phyloP scores from a whole-genome alignment of 2,113 vertebrate genomes.

The Ageneiosus marmoratus region DNA sequence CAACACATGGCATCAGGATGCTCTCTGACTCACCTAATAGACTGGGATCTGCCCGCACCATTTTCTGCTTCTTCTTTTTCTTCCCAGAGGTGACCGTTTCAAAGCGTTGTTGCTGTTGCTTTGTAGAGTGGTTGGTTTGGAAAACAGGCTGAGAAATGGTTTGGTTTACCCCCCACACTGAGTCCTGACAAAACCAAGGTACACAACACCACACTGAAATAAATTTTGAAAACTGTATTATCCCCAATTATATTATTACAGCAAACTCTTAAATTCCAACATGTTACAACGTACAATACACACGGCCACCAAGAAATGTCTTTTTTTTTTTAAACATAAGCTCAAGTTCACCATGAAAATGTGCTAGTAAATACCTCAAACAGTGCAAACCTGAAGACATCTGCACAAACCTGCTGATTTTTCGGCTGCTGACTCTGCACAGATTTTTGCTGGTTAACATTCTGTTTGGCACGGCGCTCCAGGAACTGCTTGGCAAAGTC shows the following conservation, averaged over 20 bases:
- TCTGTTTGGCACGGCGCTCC: slow-evolving; percentile 99
- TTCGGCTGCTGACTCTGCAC: slow-evolving; percentile 76
- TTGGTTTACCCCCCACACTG: slow-evolving; percentile 87
- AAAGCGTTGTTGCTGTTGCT: slow-evolving; percentile 82
- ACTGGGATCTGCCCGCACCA: slow-evolving; percentile 98
- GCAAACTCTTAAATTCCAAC: not conserved
- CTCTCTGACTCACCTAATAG: slow-evolving; percentile 81
- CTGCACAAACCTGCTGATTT: slow-evolving; percentile 53
- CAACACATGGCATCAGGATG: not conserved
- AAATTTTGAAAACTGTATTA: not conserved
- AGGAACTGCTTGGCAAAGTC: slow-evolving; percentile 99
- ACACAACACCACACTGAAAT: not conserved
- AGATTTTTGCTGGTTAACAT: slow-evolving; percentile 85
- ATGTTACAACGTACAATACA: too few relatives aligned
- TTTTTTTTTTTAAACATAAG: not conserved
- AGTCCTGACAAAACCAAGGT: slow-evolving; percentile 74
- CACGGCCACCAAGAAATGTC: not conserved
- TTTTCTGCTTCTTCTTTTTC: slow-evolving; percentile 99
- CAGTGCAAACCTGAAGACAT: not conserved
- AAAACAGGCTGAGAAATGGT: slow-evolving; percentile 84
- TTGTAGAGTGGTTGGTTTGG: slow-evolving; percentile 88
- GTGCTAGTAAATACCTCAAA: not conserved
- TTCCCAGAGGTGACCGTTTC: slow-evolving; percentile 95
- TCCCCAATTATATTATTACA: not conserved
- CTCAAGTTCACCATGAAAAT: not conserved